Evolutionary conservation across 1,140 invertebrate species (phyloP).

Genomic region (Neotoxoptera formosana): DNA sequence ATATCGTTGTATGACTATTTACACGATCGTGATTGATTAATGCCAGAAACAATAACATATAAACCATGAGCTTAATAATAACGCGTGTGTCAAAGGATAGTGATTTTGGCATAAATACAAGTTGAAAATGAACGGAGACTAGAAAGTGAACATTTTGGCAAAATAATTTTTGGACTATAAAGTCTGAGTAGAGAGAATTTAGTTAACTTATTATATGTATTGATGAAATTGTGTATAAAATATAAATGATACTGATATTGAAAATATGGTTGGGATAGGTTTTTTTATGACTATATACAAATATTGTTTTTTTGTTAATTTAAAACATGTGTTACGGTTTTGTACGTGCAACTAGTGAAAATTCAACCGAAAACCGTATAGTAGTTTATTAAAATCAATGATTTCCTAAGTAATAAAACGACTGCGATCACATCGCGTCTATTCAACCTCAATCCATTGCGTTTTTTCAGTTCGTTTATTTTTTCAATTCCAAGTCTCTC

Average conservation of each 20-base stretch:
- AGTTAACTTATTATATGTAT: background rate
- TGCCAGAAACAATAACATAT: background rate
- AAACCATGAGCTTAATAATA: background rate
- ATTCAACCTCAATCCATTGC: background rate
- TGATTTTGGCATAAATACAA: background rate
- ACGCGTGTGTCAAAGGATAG: background rate
- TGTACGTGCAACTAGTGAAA: constrained; percentile 3
- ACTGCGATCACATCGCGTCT: constrained; percentile 9
- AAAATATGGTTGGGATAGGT: background rate
- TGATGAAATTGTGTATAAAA: too few relatives aligned
- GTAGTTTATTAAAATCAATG: background rate
- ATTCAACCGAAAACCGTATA: background rate
- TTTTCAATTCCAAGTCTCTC: background rate
- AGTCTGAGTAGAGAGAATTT: background rate
- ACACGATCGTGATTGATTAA: constrained; percentile 18
- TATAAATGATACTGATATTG: too few relatives aligned
- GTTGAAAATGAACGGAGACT: background rate
- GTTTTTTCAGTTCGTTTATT: constrained; percentile 38
- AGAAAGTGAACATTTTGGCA: background rate
- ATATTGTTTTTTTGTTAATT: background rate
- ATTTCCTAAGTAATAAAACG: background rate
- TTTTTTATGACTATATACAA: background rate
- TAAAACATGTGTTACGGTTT: background rate
- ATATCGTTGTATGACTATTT: background rate
- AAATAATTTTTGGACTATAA: background rate